Evolutionary conservation across 2,113 vertebrate genomes (phyloP), one percentile per base, ranked within the genome.

Genomic region (Thalassoma bifasciatum): DNA sequence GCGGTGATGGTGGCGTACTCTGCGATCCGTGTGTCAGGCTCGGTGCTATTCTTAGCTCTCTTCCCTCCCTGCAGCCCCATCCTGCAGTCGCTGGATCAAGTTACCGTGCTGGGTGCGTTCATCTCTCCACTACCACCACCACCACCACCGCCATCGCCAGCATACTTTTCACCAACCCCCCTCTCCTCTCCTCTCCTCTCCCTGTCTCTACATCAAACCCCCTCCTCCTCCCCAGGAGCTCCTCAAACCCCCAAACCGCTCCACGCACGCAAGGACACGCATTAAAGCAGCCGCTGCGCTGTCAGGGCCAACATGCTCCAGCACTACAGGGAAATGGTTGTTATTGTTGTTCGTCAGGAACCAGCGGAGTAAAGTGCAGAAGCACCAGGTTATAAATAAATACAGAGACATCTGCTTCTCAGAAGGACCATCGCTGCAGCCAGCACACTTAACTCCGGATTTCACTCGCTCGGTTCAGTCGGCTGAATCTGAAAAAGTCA

Each of bases 11-110:
- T 21, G 13, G 53, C 40, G 37, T 80, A 57, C 69, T 77, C 62
- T 69, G 75, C 44, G 21, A 79, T 51, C 82, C 72, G 79, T 84
- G 79, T 91, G 81, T 89, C 84, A 70, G 85, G 51, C 83, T 80
- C 66, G 1, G 17, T 63, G 81, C 89, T 93, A 92, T 93, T 93
- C 85, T 92, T 92, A 91, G 90, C 74, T 13, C 24, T 71, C 65
- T 77, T 79, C 77, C 84, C 75, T 88, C 86, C 82, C 79, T 57
- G 82, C n/a, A n/a, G n/a, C 82, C 87, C 90, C 85, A 71, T 89
- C 74, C 86, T 90, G 92, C 91, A 92, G 86, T 90, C 75, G 64
- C 75, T 85, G 84, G 89, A 88, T 94, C 91, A 66, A 79, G 91
- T 93, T 92, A 87, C 92, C 9, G 46, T 81, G 80, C 77, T 86